A percentile compares a stretch with the other conserved stretches of the same genome.
Conservation (phyloP, 2,797 vertebrate genomes). For the Sciaenops ocellatus region DNA sequence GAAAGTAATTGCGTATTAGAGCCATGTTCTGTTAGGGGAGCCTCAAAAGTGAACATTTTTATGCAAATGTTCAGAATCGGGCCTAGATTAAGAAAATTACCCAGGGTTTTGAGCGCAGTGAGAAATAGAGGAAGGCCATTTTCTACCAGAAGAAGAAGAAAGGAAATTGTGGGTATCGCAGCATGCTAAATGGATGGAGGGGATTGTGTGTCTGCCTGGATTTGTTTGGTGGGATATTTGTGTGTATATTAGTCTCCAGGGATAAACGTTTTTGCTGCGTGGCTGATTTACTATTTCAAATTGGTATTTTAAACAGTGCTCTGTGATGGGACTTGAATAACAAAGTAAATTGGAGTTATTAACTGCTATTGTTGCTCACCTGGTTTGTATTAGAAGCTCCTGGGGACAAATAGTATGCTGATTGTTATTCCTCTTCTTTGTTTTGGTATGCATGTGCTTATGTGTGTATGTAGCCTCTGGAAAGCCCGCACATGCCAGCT, state of each 20-base stretch:
- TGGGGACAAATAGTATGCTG: constrained; percentile 72
- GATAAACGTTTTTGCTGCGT: constrained; percentile 73
- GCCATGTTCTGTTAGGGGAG: constrained; percentile 70
- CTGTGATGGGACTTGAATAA: constrained; percentile 73
- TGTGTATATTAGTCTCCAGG: constrained; percentile 67
- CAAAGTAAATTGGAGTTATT: constrained; percentile 81
- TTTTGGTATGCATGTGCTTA: constrained; percentile 47
- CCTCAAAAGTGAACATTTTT: constrained; percentile 77
- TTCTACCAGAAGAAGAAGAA: constrained; percentile 68
- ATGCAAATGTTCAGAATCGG: constrained; percentile 74
- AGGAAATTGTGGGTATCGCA: constrained; percentile 61
- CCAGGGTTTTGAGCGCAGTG: constrained; percentile 62
- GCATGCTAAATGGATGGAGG: constrained; percentile 66
- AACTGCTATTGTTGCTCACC: constrained; percentile 79
- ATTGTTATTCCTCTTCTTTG: constrained; percentile 69
- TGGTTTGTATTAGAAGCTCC: constrained; percentile 76
- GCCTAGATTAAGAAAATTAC: constrained; percentile 76
- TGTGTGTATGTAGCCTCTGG: constrained; percentile 27
- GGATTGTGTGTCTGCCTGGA: constrained; percentile 54
- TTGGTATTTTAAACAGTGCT: constrained; percentile 78
- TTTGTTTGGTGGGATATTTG: constrained; percentile 69
- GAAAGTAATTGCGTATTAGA: constrained; percentile 84
- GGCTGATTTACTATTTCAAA: constrained; percentile 80
- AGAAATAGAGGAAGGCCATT: constrained; percentile 68
- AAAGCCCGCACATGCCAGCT: constrained; percentile 39